Conservation (phyloP, 2,888 invertebrate genomes). For the Noctua pronuba region DNA sequence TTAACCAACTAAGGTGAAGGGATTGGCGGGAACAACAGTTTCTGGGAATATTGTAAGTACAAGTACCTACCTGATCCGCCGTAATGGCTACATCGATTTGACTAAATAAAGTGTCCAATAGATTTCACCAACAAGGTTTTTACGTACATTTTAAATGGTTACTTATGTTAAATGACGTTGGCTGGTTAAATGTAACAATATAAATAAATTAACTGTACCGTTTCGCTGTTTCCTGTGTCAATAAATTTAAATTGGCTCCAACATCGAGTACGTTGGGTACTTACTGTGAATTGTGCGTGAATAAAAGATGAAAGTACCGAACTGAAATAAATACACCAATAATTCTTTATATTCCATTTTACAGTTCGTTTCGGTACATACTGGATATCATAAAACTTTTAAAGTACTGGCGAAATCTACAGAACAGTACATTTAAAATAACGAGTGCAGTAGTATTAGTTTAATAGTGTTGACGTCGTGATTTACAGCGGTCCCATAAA, state of each 20-base stretch:
- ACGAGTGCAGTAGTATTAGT: slow-evolving; percentile 4
- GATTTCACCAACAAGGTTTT: not conserved
- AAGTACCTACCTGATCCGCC: not conserved
- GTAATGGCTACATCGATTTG: slow-evolving; percentile 26
- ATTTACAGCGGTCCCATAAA: slow-evolving; percentile 26
- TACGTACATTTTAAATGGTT: not conserved
- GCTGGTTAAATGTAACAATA: not conserved
- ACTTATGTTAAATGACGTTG: not conserved
- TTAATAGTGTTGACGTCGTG: not conserved
- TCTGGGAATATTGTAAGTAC: slow-evolving; percentile 8
- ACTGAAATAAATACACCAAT: slow-evolving; percentile 8
- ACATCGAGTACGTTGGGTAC: not conserved
- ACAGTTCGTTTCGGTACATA: slow-evolving; percentile 26
- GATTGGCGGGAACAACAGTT: slow-evolving; percentile 8
- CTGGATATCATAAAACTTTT: slow-evolving; percentile 21
- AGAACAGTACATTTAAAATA: slow-evolving; percentile 15
- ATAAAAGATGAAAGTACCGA: slow-evolving; percentile 6
- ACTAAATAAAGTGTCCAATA: slow-evolving; percentile 13
- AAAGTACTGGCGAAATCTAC: slow-evolving; percentile 7
- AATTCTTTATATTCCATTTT: slow-evolving; percentile 20
- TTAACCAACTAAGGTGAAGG: slow-evolving; percentile 32
- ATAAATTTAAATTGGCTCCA: slow-evolving; percentile 34
- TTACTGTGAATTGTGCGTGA: slow-evolving; percentile 16
- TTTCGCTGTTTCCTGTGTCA: slow-evolving; percentile 15
- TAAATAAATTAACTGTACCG: slow-evolving; percentile 11